Percentiles rank a stretch among this genome's conserved stretches.
Conservation (phyloP, 2,113 vertebrate genomes). For the Cinclus cinclus region DNA sequence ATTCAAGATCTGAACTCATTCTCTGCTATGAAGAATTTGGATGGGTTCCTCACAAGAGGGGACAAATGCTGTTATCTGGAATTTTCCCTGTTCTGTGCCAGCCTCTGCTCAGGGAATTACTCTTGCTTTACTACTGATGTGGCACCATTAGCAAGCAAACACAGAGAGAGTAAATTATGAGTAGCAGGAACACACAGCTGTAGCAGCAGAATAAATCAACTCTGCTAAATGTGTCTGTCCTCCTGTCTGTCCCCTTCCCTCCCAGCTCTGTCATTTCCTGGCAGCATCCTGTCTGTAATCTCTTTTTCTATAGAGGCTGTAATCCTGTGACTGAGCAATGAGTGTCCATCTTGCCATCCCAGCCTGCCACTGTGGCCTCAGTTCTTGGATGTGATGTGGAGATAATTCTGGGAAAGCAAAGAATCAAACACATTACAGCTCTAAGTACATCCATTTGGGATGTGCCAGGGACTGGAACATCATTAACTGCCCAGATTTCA, state of each 20-base stretch:
- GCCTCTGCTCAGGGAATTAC: not conserved
- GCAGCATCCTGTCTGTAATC: slow-evolving; percentile 21
- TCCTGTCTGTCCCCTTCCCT: not conserved
- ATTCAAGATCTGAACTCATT: not conserved
- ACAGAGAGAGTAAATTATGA: not conserved
- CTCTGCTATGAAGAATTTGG: not conserved
- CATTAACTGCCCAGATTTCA: not conserved
- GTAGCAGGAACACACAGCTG: not conserved
- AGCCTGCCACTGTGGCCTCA: not conserved
- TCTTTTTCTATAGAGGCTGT: not conserved
- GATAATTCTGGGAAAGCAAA: slow-evolving; percentile 30
- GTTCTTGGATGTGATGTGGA: slow-evolving; percentile 1
- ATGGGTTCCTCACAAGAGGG: not conserved
- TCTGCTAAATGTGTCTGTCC: not conserved
- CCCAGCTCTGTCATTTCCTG: slow-evolving; percentile 18
- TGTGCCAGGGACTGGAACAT: not conserved
- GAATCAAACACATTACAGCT: not conserved
- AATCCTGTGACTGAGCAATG: not conserved
- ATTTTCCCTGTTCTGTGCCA: not conserved
- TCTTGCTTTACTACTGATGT: not conserved
- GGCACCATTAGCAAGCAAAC: not conserved
- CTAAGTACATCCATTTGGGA: slow-evolving; percentile 24
- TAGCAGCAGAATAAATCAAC: not conserved
- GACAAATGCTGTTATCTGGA: not conserved
- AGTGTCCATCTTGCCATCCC: slow-evolving; percentile 36